A percentile compares a stretch with the other conserved stretches of the same genome.
These are phyloP conservation scores for Rhagoletis pomonella DNA, from an alignment of 1,140 invertebrate genomes.

Conservation along the genomic window DNA sequence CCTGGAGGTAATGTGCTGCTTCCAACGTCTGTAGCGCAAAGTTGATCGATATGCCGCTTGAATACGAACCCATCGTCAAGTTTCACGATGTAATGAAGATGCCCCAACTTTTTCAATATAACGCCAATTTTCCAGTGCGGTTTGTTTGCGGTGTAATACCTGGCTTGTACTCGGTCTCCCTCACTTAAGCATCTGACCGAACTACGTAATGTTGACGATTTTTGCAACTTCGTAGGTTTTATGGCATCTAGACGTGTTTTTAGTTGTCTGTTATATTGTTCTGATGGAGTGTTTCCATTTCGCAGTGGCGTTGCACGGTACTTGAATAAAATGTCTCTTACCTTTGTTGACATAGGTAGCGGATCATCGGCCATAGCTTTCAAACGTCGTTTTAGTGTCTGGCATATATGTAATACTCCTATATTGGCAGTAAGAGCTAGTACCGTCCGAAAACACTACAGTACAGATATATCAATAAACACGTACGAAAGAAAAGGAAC, in stretches of 20 bases:
- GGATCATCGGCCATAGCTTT: constrained; percentile 57
- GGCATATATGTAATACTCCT: too few species aligned
- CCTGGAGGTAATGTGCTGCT: neutral
- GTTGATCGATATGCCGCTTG: constrained; percentile 34
- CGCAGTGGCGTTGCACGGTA: constrained; percentile 62
- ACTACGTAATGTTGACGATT: too few species aligned
- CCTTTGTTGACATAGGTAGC: constrained; percentile 56
- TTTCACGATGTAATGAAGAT: too few species aligned
- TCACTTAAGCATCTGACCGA: too few species aligned
- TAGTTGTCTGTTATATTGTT: constrained; percentile 56
- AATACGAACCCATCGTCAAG: constrained; percentile 16
- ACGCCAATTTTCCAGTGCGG: constrained; percentile 17
- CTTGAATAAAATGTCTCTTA: constrained; percentile 60
- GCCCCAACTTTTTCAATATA: neutral
- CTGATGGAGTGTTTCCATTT: constrained; percentile 55
- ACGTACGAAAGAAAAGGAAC: too few species aligned
- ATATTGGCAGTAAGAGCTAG: too few species aligned
- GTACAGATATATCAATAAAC: too few species aligned
- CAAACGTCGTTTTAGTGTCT: constrained; percentile 65
- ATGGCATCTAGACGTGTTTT: constrained; percentile 54
- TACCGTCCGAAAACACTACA: too few species aligned
- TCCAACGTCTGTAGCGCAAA: neutral
- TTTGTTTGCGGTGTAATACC: neutral
- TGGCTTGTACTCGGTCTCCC: too few species aligned
- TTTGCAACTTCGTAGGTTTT: too few species aligned